These are phyloP conservation scores for Manis javanica DNA, from an alignment of 2,797 vertebrate species.

Conservation along the genomic window DNA sequence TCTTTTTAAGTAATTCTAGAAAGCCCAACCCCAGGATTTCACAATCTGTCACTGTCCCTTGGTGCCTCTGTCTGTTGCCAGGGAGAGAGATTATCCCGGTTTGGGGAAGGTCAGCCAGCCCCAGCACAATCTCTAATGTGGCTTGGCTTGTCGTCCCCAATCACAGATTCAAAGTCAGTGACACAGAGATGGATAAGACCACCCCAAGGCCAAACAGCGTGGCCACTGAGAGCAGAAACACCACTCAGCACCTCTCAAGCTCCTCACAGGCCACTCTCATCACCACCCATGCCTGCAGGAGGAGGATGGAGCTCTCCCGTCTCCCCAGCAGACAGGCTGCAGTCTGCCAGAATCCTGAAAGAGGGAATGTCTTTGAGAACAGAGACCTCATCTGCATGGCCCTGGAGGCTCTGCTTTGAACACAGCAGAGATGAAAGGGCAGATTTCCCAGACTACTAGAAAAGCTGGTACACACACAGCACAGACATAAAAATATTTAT, in stretches of 20 bases:
- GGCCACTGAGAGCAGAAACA: constrained; percentile 37
- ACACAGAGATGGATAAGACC: constrained; percentile 20
- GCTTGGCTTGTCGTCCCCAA: constrained; percentile 26
- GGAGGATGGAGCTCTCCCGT: neutral
- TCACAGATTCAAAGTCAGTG: constrained; percentile 12
- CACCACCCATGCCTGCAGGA: constrained; percentile 49
- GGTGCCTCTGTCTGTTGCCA: constrained; percentile 79
- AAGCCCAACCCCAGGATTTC: constrained; percentile 74
- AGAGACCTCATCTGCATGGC: constrained; percentile 61
- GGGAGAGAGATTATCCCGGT: constrained; percentile 80
- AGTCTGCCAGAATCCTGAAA: constrained; percentile 17
- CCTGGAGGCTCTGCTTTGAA: constrained; percentile 63
- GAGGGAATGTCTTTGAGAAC: constrained; percentile 37
- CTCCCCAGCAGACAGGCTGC: neutral
- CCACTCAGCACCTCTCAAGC: constrained; percentile 6
- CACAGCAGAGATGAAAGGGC: constrained; percentile 67
- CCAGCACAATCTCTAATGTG: constrained; percentile 56
- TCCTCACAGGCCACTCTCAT: constrained; percentile 35
- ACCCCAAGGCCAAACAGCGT: constrained; percentile 56
- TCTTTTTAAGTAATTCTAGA: constrained; percentile 80
- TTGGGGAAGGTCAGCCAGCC: constrained; percentile 81
- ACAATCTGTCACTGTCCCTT: constrained; percentile 78
- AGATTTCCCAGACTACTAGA: constrained; percentile 19
- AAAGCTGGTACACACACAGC: neutral
- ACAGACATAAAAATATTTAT: constrained; percentile 60